These are phyloP conservation scores for Bombus sylvicola DNA, from an alignment of 1,140 invertebrate genomes.

Conservation along the genomic window DNA sequence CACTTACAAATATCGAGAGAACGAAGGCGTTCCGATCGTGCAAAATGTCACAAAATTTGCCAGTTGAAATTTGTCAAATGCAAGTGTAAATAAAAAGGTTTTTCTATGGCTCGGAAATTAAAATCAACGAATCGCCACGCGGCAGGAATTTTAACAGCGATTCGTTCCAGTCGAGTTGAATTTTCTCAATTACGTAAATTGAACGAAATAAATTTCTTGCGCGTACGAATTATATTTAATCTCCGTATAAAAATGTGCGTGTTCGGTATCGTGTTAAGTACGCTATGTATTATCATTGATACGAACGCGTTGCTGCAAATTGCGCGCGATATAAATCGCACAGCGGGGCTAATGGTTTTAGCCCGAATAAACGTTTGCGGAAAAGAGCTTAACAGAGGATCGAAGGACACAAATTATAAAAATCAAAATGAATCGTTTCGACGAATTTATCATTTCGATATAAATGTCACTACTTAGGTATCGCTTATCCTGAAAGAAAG, in stretches of 20 bases:
- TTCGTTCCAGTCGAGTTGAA: background rate
- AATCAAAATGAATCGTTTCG: background rate
- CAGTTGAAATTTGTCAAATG: no score
- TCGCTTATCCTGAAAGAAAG: background rate
- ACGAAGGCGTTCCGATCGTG: no score
- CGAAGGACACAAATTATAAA: background rate
- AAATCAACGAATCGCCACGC: background rate
- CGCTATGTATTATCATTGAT: background rate
- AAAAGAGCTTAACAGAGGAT: background rate
- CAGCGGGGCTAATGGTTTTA: background rate
- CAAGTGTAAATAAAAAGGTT: background rate
- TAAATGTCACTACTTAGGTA: background rate
- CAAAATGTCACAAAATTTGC: no score
- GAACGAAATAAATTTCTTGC: background rate
- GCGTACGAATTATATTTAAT: background rate
- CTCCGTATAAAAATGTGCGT: background rate
- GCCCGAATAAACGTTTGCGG: background rate
- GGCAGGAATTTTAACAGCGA: background rate
- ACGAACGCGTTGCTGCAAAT: background rate
- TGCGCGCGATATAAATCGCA: background rate
- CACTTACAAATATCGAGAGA: no score
- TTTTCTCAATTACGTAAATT: conserved; percentile 3
- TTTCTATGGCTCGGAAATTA: background rate
- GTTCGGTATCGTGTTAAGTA: background rate
- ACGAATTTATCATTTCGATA: background rate